phyloP scores from a whole-genome alignment of 2,113 vertebrate genomes.

The Cyprinus carpio region DNA sequence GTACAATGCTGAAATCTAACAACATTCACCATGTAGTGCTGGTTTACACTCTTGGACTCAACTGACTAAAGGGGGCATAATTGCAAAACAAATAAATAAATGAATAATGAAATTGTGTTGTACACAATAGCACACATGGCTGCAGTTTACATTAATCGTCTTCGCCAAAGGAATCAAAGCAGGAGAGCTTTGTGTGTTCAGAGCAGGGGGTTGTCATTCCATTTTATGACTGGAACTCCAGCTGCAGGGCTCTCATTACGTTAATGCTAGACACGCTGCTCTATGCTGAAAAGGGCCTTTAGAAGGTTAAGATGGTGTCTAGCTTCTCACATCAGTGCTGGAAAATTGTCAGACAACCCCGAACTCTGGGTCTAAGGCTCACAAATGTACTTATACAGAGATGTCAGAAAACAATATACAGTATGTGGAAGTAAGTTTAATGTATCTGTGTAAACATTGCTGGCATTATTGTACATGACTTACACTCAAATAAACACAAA shows the following conservation, averaged over 20 bases:
- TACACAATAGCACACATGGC: slow-evolving; percentile 9
- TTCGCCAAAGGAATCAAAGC: neutral
- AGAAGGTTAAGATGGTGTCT: slow-evolving; percentile 5
- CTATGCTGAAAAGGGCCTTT: neutral
- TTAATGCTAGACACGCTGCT: neutral
- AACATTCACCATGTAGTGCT: neutral
- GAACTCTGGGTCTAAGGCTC: neutral
- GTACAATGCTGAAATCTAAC: neutral
- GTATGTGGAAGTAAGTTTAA: neutral
- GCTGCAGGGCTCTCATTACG: slow-evolving; percentile 25
- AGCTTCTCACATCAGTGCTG: neutral
- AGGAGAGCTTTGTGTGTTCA: slow-evolving; percentile 20
- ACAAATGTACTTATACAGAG: neutral
- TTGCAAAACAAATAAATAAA: neutral
- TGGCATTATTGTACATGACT: neutral
- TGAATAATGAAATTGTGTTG: slow-evolving; percentile 17
- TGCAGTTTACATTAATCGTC: slow-evolving; percentile 1
- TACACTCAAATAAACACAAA: neutral
- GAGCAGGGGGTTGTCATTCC: slow-evolving; percentile 6
- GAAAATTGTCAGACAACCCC: neutral
- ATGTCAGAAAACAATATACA: neutral
- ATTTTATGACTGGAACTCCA: slow-evolving; percentile 14
- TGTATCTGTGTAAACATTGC: neutral
- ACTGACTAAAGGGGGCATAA: neutral
- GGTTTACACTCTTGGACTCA: neutral